phyloP scores from a whole-genome alignment of 2,888 invertebrate genomes.

The Volucella inanis region DNA sequence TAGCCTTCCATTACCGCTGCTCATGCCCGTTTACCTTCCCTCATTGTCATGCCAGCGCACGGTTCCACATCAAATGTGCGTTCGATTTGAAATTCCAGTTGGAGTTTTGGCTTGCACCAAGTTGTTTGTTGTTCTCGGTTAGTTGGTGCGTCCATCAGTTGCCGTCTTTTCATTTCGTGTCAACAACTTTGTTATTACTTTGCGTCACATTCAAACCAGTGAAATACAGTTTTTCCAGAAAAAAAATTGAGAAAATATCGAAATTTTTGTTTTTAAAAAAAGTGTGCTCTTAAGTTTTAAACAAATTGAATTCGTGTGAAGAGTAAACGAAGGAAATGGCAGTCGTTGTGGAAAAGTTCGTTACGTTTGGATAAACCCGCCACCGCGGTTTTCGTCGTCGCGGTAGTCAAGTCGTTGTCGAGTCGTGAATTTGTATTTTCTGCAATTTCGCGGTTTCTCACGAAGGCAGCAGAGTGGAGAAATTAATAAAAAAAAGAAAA shows the following conservation, averaged over 20 bases:
- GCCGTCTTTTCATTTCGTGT: slow-evolving; percentile 25
- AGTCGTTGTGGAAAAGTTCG: slow-evolving; percentile 39
- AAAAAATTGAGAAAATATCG: slow-evolving; percentile 5
- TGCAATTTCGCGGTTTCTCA: slow-evolving; percentile 71
- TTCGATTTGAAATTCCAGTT: slow-evolving; percentile 66
- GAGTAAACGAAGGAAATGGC: slow-evolving; percentile 5
- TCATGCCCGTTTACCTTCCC: background rate
- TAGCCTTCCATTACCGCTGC: slow-evolving; percentile 5
- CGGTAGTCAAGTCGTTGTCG: slow-evolving; percentile 30
- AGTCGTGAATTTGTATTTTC: slow-evolving; percentile 56
- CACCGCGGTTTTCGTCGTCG: no score
- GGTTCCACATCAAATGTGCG: slow-evolving; percentile 68
- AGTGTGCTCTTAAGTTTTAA: background rate
- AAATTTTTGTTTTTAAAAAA: background rate
- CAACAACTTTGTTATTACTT: slow-evolving; percentile 21
- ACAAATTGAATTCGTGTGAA: slow-evolving; percentile 8
- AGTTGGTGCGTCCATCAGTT: slow-evolving; percentile 20
- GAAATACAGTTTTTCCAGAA: slow-evolving; percentile 18
- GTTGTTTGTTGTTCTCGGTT: slow-evolving; percentile 54
- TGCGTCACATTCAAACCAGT: slow-evolving; percentile 60
- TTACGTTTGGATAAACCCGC: slow-evolving; percentile 64
- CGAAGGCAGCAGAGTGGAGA: slow-evolving; percentile 47
- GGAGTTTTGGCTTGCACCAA: slow-evolving; percentile 65
- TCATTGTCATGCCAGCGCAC: slow-evolving; percentile 63
- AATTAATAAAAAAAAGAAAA: slow-evolving; percentile 29